Evolutionary conservation across 2,888 invertebrate genomes (phyloP), one percentile per base, ranked within the genome.

Genomic region (Lathronympha strigana): DNA sequence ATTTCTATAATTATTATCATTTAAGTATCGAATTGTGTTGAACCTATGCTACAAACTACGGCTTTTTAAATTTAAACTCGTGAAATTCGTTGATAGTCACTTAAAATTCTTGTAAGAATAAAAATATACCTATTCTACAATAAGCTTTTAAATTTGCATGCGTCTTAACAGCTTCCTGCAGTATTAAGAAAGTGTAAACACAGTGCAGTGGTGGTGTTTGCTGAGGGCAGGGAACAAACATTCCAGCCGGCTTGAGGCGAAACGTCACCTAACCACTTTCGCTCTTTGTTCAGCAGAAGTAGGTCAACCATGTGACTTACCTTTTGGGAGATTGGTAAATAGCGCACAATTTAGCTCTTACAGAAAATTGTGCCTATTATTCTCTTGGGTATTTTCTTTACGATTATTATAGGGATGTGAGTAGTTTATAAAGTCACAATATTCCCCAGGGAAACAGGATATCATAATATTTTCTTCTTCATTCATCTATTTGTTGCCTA

Each of bases 251-350:
- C 67, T 66, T 40, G 64, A 43, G 66, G 67, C 67, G 57, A 60
- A 67, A 71, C 67, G 67, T 67, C 69, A 71, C 69, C 62, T 58
- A 66, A 70, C 68, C 68, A 68, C 67, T 68, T 63, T 54, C 62
- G 63, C 57, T 63, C 61, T 67, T 67, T 68, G 69, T 67, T 69
- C 57, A 43, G 43, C 17, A 47, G 62, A 69, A 67, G 69, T 70
- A 68, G 68, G 69, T 70, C 69, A 70, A 50, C 69, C 49, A 53
- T 54, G 55, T 55, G 64, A 58, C 58, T 69, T 58, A 64, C 58
- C 54, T 68, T 68, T 63, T 66, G 61, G 47, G 38, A 66, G 54
- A 66, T 61, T 40, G 54, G 54, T 54, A 54, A 61, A 63, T 58
- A 58, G 36, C 36, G 47, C 55, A 31, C 40, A n/a, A 36, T 45